Evolutionary conservation across 2,888 invertebrate species (phyloP), one percentile per base, ranked within the genome.

Genomic region (Thyatira batis): DNA sequence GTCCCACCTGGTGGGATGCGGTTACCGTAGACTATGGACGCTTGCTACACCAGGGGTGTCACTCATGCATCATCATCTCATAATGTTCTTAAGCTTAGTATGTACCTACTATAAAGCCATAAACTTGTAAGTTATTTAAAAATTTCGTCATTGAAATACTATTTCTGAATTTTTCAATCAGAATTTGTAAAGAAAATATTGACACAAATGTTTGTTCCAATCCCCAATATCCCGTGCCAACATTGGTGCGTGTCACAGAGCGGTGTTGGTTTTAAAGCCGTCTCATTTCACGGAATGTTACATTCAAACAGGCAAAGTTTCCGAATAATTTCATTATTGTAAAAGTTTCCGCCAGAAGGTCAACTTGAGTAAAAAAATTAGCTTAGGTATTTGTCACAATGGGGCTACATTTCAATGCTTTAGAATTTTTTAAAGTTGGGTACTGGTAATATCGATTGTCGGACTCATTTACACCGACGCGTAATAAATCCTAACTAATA

Each of bases 261-360:
- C 45, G 23, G 27, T 30, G 25, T n/a, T 30, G 20, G 30, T 5
- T 30, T 49, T 13, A 25, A 27, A 49, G 70, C 70, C 63, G 53
- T 51, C 20, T 10, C 54, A 52, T 61, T 56, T 67, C 61, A 58
- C 60, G 57, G 60, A 56, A 57, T 61, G 63, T 25, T 60, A 54
- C 57, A 55, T 67, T 65, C 70, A 45, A 46, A 60, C 23, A 30
- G 57, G 49, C 17, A 69, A 70, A 60, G 68, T 70, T 67, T 50
- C 68, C 63, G 61, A 70, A 69, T 70, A 70, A 70, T 69, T 70
- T 67, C 58, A 69, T 70, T 69, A 69, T 70, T 69, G 65, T 67
- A 57, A 67, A 70, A 70, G 63, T 69, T n/a, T 69, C 57, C 39
- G 45, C 20, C 11, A 53, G 25, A 39, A 54, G 67, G 63, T 65